These are phyloP conservation scores for Gymnopithys bicolor DNA, from an alignment of 2,797 vertebrate genomes.

Conservation along the genomic window DNA sequence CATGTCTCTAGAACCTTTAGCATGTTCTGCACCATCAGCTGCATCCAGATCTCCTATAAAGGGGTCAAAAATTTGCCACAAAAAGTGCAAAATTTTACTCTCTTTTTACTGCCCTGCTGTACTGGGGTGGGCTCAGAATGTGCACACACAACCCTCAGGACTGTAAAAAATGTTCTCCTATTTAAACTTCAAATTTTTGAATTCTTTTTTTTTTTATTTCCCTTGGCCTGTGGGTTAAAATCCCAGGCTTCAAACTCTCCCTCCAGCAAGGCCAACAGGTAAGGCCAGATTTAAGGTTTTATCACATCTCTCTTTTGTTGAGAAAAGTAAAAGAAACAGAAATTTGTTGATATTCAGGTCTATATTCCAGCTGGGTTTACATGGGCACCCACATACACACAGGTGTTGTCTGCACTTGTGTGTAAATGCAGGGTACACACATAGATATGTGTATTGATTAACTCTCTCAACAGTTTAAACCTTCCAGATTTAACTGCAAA, in stretches of 20 bases:
- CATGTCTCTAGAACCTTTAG: background rate
- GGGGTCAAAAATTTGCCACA: background rate
- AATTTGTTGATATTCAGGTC: background rate
- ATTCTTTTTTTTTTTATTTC: background rate
- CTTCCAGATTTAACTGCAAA: background rate
- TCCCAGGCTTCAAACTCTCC: background rate
- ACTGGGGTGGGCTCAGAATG: background rate
- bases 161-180: background rate
- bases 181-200: background rate
- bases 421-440: background rate
- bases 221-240: background rate
- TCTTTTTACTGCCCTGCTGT: background rate
- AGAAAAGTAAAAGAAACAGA: background rate
- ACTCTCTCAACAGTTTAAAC: background rate
- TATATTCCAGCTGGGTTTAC: background rate
- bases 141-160: background rate
- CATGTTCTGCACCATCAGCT: background rate
- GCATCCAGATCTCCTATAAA: background rate
- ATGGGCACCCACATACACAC: background rate
- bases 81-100: background rate
- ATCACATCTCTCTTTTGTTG: background rate
- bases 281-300: background rate
- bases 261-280: background rate
- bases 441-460: background rate
- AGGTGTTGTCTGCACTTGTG: background rate